These are phyloP conservation scores for Mesopsocus fuscifrons DNA, from an alignment of 2,888 invertebrate species.

Conservation along the genomic window DNA sequence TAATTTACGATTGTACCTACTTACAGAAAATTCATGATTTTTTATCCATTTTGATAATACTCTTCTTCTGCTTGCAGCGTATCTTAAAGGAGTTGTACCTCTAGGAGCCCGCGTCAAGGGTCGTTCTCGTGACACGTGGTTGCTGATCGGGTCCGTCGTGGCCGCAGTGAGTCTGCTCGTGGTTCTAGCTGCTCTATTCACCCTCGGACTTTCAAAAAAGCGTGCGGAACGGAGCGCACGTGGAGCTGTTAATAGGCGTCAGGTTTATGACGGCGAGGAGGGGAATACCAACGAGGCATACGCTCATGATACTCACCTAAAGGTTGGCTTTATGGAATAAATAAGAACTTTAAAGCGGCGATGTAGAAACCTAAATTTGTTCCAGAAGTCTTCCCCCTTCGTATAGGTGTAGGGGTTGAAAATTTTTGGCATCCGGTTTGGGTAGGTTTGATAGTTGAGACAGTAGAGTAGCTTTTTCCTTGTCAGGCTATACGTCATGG, in stretches of 20 bases:
- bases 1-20: too few species aligned
- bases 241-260: constrained; percentile 22
- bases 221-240: constrained; percentile 24
- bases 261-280: constrained; percentile 22
- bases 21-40: too few species aligned
- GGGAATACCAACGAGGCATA: constrained; percentile 23
- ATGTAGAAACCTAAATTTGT: too few species aligned
- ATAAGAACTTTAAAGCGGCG: constrained; percentile 17
- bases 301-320: constrained; percentile 26
- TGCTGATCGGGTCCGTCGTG: constrained; percentile 40
- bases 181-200: constrained; percentile 32
- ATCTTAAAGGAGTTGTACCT: constrained; percentile 42
- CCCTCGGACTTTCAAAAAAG: constrained; percentile 26
- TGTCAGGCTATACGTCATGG: too few species aligned
- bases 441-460: too few species aligned
- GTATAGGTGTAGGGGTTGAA: too few species aligned
- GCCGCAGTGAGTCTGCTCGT: constrained; percentile 37
- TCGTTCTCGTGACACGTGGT: constrained; percentile 34
- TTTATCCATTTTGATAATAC: too few species aligned
- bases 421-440: too few species aligned
- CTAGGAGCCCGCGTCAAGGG: constrained; percentile 29
- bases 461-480: too few species aligned
- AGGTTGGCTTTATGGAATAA: constrained; percentile 24
- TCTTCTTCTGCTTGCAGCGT: constrained; percentile 37
- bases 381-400: too few species aligned